phyloP scores from a whole-genome alignment of 2,888 invertebrate species.

The Dicranocentrus wangi region DNA sequence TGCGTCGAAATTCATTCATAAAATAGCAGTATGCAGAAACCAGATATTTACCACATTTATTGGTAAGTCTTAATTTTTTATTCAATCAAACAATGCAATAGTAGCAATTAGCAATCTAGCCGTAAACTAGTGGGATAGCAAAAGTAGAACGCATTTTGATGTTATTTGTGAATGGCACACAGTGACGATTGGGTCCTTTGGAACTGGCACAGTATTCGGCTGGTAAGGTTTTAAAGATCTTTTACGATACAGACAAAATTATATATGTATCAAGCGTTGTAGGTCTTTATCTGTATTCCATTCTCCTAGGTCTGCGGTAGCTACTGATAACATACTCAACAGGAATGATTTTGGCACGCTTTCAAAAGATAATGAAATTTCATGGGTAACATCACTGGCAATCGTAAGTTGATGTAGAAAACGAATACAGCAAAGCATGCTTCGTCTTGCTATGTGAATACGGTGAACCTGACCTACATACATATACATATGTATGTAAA shows the following conservation, averaged over 20 bases:
- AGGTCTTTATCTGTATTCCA: no score
- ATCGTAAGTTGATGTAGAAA: slow-evolving; percentile 41
- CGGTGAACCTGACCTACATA: no score
- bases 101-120: no score
- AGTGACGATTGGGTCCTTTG: slow-evolving; percentile 48
- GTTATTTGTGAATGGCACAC: no score
- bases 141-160: no score
- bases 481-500: no score
- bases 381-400: slow-evolving; percentile 78
- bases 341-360: slow-evolving; percentile 20
- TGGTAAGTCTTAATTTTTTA: slow-evolving; percentile 28
- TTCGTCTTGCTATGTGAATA: neutral
- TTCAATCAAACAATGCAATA: no score
- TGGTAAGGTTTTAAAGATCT: slow-evolving; percentile 28
- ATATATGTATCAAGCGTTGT: no score
- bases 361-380: slow-evolving; percentile 77
- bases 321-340: slow-evolving; percentile 26
- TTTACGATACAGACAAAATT: neutral
- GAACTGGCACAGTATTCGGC: slow-evolving; percentile 48
- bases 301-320: slow-evolving; percentile 35
- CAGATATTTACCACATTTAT: slow-evolving; percentile 39
- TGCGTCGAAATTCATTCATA: no score
- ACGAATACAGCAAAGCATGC: neutral
- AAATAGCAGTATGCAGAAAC: slow-evolving; percentile 3
- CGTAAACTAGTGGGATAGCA: no score